A percentile compares a stretch with the other conserved stretches of the same genome.
phyloP scores from a whole-genome alignment of 2,797 vertebrate genomes.

The Neosilurus hyrtlii region DNA sequence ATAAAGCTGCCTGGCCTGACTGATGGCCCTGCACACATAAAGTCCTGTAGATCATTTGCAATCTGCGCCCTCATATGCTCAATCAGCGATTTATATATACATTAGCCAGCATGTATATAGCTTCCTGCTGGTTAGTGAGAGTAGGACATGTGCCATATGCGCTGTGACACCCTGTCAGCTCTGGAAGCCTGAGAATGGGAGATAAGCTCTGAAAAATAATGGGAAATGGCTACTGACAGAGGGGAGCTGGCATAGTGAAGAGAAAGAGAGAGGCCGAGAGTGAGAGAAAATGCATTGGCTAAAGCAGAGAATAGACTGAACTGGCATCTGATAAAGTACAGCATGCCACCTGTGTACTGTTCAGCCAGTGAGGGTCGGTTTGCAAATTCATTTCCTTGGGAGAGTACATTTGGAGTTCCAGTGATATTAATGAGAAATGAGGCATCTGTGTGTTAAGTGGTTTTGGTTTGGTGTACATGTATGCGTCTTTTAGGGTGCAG shows the following conservation, averaged over 20 bases:
- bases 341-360: slow-evolving; percentile 55
- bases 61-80: slow-evolving; percentile 54
- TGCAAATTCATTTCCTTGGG: slow-evolving; percentile 45
- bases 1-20: slow-evolving; percentile 61
- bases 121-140: slow-evolving; percentile 43
- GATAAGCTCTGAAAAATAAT: slow-evolving; percentile 64
- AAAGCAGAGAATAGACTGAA: slow-evolving; percentile 50
- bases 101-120: slow-evolving; percentile 45
- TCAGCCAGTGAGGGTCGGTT: slow-evolving; percentile 26
- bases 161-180: slow-evolving; percentile 58
- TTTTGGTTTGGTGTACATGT: background rate
- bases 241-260: slow-evolving; percentile 45
- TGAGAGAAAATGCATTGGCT: slow-evolving; percentile 43
- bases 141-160: slow-evolving; percentile 47
- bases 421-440: slow-evolving; percentile 63
- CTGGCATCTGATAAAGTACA: slow-evolving; percentile 58
- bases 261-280: slow-evolving; percentile 25
- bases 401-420: slow-evolving; percentile 49
- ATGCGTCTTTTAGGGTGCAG: slow-evolving; percentile 28
- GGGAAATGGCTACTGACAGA: slow-evolving; percentile 53
- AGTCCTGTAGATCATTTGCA: slow-evolving; percentile 60
- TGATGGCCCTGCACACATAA: slow-evolving; percentile 59
- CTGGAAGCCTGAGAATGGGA: slow-evolving; percentile 54
- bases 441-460: slow-evolving; percentile 16
- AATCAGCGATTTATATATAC: slow-evolving; percentile 55